Evolutionary conservation across 2,797 vertebrate species (phyloP), one percentile per base, ranked within the genome.

Genomic region (Kryptolebias ocellatus): DNA sequence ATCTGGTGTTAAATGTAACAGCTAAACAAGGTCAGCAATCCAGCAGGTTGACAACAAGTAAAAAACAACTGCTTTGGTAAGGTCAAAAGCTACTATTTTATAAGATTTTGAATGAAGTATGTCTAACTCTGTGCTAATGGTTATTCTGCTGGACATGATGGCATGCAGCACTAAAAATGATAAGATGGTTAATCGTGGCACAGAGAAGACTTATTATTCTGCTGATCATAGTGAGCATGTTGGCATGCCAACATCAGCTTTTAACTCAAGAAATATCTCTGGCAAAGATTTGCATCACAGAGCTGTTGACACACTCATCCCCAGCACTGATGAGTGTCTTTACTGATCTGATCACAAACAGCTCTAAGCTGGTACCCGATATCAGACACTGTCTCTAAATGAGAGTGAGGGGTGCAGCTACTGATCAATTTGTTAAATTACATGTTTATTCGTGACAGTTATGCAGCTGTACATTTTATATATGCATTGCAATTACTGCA

Each of bases 11-110:
- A 50, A 44, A 18, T 4, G 65, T 47, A 0, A 4, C 20, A 70
- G 51, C 34, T 37, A 51, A 49, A 55, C 15, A 37, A 37, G 47
- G 61, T 60, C 62, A 53, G 42, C 12, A 10, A 2, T 11, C 55
- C 53, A 53, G 56, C 53, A 44, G 51, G 39, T 60, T 39, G 11
- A 28, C 46, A 64, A 10, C 39, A 9, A 18, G 58, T 42, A 45
- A 42, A 42, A 24, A 14, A 3, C 15, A 27, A 8, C 37, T 31
- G 34, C 15, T 8, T 9, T 1, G 0, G 2, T 18, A 39, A 66
- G 39, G 49, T 64, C 60, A 55, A 4, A 45, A 15, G 24, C 18
- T 14, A 39, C 1, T 39, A 42, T 42, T 42, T 12, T 42, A 14
- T 42, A 4, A 3, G 11, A 42, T 42, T 42, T 12, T 42, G 37